Percentiles rank a stretch among this genome's conserved stretches.
Evolutionary conservation across 1,140 invertebrate species (phyloP).

Genomic region (Heliconius melpomene): DNA sequence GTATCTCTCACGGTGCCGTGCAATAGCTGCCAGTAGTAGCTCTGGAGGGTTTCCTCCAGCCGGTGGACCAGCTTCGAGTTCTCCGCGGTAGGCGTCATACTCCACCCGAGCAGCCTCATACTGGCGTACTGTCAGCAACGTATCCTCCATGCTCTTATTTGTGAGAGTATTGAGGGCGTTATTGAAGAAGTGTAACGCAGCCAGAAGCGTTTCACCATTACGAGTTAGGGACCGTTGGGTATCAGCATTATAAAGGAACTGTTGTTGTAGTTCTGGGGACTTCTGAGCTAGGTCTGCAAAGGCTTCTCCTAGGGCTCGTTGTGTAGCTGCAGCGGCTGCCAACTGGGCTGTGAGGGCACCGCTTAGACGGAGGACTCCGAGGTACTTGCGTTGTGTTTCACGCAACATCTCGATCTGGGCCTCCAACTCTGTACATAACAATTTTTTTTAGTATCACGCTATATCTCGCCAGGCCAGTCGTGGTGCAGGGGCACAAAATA

Average conservation of each 20-base stretch:
- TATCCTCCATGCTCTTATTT: conserved; percentile 98
- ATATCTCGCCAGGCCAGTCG: too few species aligned
- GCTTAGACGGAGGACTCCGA: conserved; percentile 92
- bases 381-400: conserved; percentile 97
- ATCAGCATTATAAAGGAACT: conserved; percentile 95
- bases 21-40: conserved; percentile 91
- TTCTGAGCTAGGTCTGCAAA: conserved; percentile 97
- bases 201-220: conserved; percentile 95
- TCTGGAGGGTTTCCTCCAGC: conserved; percentile 84
- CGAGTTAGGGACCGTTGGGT: conserved; percentile 96
- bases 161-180: conserved; percentile 97
- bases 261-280: conserved; percentile 95
- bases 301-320: conserved; percentile 92
- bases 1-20: conserved; percentile 93
- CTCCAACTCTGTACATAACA: conserved; percentile 88
- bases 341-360: conserved; percentile 90
- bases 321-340: conserved; percentile 85
- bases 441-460: too few species aligned
- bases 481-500: too few species aligned
- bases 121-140: conserved; percentile 94
- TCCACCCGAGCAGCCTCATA: conserved; percentile 97
- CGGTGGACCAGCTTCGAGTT: conserved; percentile 86
- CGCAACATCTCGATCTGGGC: conserved; percentile 94
- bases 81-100: conserved; percentile 97
- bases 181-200: conserved; percentile 97